A percentile compares a stretch with the other conserved stretches of the same genome.
Evolutionary conservation across 2,888 invertebrate genomes (phyloP).

Genomic region (Meiosimyza decipiens): DNA sequence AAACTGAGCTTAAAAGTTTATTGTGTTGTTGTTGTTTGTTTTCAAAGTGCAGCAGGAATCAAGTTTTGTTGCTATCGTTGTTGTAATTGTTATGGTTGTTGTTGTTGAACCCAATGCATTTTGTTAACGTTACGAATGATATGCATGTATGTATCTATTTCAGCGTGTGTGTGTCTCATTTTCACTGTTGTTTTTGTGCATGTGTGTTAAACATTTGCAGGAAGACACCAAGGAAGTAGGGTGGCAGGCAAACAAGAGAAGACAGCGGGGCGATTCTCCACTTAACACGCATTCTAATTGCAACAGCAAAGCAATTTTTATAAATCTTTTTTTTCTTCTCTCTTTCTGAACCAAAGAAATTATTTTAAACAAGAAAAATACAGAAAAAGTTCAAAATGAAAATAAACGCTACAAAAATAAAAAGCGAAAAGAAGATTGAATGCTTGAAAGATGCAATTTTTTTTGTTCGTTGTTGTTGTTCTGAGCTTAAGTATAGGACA

Average conservation of each 20-base stretch:
- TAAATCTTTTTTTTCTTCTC: constrained; percentile 35
- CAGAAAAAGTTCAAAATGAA: constrained; percentile 19
- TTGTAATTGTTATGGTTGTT: constrained; percentile 38
- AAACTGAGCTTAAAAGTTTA: constrained; percentile 39
- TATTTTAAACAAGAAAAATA: constrained; percentile 33
- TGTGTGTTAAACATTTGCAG: constrained; percentile 29
- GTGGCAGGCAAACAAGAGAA: neutral
- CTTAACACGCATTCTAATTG: constrained; percentile 66
- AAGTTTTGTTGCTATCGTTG: constrained; percentile 1
- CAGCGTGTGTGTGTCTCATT: constrained; percentile 1
- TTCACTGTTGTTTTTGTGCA: constrained; percentile 4
- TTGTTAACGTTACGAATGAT: constrained; percentile 43
- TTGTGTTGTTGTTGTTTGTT: constrained; percentile 19
- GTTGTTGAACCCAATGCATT: constrained; percentile 61
- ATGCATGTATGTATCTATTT: constrained; percentile 17
- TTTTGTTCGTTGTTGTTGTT: constrained; percentile 7
- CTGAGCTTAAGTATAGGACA: neutral
- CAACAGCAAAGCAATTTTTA: constrained; percentile 52
- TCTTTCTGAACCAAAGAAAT: constrained; percentile 34
- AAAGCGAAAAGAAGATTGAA: constrained; percentile 51
- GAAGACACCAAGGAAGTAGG: constrained; percentile 1
- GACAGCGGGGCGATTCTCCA: constrained; percentile 42
- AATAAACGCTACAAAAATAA: constrained; percentile 32
- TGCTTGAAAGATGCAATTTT: constrained; percentile 60
- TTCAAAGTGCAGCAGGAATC: neutral